These are phyloP conservation scores for Pollimyrus isidori DNA, from an alignment of 2,113 vertebrate genomes.

Conservation along the genomic window DNA sequence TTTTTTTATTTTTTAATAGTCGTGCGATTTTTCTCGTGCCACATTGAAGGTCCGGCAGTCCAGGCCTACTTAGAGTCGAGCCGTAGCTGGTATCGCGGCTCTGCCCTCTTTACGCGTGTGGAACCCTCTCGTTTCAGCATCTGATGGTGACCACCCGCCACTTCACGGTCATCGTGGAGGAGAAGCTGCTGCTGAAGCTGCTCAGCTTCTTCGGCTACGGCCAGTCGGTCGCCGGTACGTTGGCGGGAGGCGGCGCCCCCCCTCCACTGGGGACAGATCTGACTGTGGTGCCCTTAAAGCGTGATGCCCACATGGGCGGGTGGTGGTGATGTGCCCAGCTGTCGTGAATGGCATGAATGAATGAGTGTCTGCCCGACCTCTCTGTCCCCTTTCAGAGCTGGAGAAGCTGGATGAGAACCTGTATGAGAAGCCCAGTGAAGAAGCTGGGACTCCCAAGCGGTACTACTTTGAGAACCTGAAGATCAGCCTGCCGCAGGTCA, in stretches of 20 bases:
- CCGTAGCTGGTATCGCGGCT: neutral
- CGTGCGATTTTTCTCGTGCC: neutral
- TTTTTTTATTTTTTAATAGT: neutral
- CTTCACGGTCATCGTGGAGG: constrained; percentile 91
- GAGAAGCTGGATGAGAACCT: constrained; percentile 87
- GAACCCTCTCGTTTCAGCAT: constrained; percentile 61
- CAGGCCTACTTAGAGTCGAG: neutral
- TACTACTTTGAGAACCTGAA: constrained; percentile 99
- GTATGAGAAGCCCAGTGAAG: constrained; percentile 73
- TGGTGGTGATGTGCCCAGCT: neutral
- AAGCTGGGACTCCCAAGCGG: constrained; percentile 59
- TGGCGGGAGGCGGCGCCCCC: neutral
- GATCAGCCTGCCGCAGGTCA: constrained; percentile 91
- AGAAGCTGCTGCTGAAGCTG: constrained; percentile 88
- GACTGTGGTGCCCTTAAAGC: neutral
- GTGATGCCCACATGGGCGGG: neutral
- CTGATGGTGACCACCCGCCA: constrained; percentile 84
- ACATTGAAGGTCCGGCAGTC: neutral
- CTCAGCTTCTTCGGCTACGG: constrained; percentile 87
- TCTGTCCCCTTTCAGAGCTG: constrained; percentile 65
- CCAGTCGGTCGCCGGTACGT: constrained; percentile 74
- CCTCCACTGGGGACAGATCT: neutral
- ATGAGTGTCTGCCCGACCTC: neutral
- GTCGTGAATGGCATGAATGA: neutral
- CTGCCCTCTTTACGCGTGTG: neutral